Percentiles rank a stretch among this genome's conserved stretches.
Conservation (phyloP, 2,797 vertebrate species). For the Propithecus deckenii region DNA sequence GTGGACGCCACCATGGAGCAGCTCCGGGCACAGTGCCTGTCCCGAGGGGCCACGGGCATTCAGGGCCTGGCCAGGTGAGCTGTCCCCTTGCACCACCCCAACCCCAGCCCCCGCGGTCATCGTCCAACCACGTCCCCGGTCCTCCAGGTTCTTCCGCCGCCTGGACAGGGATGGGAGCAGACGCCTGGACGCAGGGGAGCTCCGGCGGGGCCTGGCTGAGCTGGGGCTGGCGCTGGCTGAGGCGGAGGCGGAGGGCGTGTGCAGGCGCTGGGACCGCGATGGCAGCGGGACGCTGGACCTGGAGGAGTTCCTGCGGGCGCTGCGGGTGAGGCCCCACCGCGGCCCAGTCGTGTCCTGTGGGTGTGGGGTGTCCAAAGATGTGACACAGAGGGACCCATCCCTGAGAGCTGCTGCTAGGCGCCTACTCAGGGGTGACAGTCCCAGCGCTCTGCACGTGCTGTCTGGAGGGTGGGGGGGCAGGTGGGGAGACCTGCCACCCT, state of each 20-base stretch:
- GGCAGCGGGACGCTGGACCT: conserved; percentile 84
- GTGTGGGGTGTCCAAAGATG: background rate
- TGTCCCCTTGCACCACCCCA: fast-evolving
- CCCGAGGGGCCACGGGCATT: conserved; percentile 82
- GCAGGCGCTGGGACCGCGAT: conserved; percentile 83
- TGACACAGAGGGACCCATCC: background rate
- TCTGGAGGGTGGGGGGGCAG: background rate
- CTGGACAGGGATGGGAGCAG: conserved; percentile 84
- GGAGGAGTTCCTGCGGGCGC: conserved; percentile 84
- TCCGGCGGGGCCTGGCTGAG: conserved; percentile 81
- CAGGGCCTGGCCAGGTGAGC: conserved; percentile 84
- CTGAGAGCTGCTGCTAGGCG: background rate
- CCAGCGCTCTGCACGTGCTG: fast-evolving
- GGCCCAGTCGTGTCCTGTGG: background rate
- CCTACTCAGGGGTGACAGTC: background rate
- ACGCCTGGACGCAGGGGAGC: conserved; percentile 82
- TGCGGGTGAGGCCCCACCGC: conserved; percentile 79
- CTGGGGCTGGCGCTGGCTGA: conserved; percentile 78
- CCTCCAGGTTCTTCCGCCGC: conserved; percentile 81
- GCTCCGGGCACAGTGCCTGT: conserved; percentile 82
- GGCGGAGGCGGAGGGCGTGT: conserved; percentile 78
- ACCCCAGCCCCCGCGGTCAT: fast-evolving
- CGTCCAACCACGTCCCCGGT: fast-evolving
- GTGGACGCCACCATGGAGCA: conserved; percentile 73
- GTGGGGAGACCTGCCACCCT: background rate